phyloP scores from a whole-genome alignment of 2,797 vertebrate genomes.

The Pseudocheirus occidentalis region DNA sequence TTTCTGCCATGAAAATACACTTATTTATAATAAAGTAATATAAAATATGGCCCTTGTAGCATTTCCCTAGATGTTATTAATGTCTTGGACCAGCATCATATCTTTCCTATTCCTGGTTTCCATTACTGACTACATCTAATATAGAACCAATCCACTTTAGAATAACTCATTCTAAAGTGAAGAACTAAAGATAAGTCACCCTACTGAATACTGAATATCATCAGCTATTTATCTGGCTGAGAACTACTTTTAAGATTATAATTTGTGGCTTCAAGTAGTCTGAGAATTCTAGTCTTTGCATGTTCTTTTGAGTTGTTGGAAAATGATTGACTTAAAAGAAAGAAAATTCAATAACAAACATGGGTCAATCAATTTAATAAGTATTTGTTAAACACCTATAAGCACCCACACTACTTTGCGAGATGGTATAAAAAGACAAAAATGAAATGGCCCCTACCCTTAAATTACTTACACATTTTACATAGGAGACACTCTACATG shows the following conservation, averaged over 20 bases:
- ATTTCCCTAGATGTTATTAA: not conserved
- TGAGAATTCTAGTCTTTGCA: not conserved
- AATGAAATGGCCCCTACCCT: not conserved
- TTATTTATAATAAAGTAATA: not conserved
- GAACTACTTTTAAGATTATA: conserved; percentile 15
- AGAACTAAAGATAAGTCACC: not conserved
- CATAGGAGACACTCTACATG: not conserved
- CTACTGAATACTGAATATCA: not conserved
- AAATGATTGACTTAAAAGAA: not conserved
- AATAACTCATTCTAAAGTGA: not conserved
- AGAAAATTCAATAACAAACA: not conserved
- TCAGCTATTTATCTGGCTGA: not conserved
- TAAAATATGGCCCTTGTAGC: not conserved
- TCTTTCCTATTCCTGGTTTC: not conserved
- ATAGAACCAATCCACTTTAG: not conserved
- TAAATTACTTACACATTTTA: not conserved
- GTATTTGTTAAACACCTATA: not conserved
- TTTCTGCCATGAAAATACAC: not conserved
- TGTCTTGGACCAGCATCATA: not conserved
- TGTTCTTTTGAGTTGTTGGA: conserved; percentile 32
- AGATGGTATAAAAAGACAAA: not conserved
- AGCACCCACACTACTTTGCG: not conserved
- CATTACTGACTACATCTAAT: not conserved
- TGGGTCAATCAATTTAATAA: not conserved
- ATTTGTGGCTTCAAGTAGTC: not conserved